phyloP scores from a whole-genome alignment of 2,113 vertebrate genomes.

The Lycocorax pyrrhopterus region DNA sequence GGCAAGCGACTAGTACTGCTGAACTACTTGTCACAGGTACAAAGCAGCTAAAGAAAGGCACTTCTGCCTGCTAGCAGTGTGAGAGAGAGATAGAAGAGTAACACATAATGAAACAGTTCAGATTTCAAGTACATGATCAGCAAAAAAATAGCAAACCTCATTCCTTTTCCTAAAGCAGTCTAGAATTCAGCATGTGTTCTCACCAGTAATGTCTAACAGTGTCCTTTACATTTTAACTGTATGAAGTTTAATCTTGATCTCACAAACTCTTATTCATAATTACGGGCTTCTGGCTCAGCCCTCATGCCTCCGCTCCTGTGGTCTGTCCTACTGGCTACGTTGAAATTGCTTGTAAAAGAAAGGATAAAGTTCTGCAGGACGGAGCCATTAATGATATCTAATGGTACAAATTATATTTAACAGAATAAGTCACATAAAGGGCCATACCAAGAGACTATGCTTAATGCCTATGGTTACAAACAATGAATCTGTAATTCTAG shows the following conservation, averaged over 20 bases:
- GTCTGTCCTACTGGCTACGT: not conserved
- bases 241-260: not conserved
- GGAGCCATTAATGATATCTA: not conserved
- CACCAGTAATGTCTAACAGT: not conserved
- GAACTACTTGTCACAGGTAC: slow-evolving; percentile 95
- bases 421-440: not conserved
- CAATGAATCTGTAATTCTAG: not conserved
- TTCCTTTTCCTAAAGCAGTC: not conserved
- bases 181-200: not conserved
- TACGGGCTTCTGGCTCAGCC: not conserved
- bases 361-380: not conserved
- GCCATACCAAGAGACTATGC: not conserved
- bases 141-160: not conserved
- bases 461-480: not conserved
- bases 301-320: not conserved
- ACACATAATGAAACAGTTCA: not conserved
- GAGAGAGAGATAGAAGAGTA: not conserved
- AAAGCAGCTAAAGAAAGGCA: not conserved
- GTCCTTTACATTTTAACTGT: not conserved
- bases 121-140: not conserved
- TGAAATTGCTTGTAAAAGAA: not conserved
- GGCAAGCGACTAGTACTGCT: slow-evolving; percentile 97
- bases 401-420: not conserved
- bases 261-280: not conserved
- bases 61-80: not conserved